These are phyloP conservation scores for Morelia viridis DNA, from an alignment of 2,797 vertebrate genomes.

Conservation along the genomic window DNA sequence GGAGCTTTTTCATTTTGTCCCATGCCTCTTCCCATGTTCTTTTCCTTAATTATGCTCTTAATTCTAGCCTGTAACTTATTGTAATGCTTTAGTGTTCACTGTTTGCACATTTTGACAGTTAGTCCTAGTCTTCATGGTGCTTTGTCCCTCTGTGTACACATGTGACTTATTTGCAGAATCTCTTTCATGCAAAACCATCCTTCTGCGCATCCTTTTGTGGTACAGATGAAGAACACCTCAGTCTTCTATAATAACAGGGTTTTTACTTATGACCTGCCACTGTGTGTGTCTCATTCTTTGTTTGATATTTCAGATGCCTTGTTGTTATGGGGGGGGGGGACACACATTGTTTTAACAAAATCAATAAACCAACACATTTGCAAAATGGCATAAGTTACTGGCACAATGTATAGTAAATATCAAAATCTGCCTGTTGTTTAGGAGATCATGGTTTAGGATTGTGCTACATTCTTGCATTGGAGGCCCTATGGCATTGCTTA, in stretches of 20 bases:
- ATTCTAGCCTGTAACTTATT: background rate
- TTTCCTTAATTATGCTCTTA: background rate
- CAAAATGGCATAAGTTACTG: background rate
- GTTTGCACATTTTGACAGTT: conserved; percentile 12
- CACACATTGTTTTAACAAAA: background rate
- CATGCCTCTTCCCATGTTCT: background rate
- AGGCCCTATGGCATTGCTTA: background rate
- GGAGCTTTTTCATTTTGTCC: conserved; percentile 9
- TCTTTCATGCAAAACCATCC: background rate
- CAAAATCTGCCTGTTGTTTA: background rate
- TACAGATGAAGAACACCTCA: conserved; percentile 22
- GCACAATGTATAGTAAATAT: background rate
- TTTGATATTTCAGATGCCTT: background rate
- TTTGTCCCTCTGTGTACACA: conserved; percentile 14
- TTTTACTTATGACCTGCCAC: conserved; percentile 38
- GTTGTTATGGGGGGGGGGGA: background rate
- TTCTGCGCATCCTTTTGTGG: conserved; percentile 2
- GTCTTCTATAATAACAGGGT: conserved; percentile 41
- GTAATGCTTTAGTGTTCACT: conserved; percentile 28
- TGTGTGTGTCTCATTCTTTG: conserved; percentile 25
- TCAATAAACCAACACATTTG: background rate
- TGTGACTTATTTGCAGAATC: background rate
- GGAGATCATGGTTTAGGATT: background rate
- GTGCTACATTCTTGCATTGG: background rate
- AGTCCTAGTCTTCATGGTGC: background rate